A percentile compares a stretch with the other conserved stretches of the same genome.
Evolutionary conservation across 2,113 vertebrate genomes (phyloP).

Genomic region (Lipophrys pholis): DNA sequence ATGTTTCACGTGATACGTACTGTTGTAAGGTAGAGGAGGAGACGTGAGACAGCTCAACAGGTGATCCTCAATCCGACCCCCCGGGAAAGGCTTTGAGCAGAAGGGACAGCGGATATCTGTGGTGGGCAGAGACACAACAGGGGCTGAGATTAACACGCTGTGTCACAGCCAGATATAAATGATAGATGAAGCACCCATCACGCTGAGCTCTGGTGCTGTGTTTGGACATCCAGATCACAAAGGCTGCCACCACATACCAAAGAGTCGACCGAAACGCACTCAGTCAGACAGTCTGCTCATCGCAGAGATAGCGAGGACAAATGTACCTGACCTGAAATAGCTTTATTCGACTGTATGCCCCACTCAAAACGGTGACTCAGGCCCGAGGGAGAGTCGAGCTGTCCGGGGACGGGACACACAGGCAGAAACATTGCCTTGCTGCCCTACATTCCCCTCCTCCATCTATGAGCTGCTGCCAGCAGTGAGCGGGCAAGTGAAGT

Average conservation of each 20-base stretch:
- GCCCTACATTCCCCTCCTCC: slow-evolving; percentile 60
- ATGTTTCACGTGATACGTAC: slow-evolving; percentile 71
- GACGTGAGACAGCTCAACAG: slow-evolving; percentile 86
- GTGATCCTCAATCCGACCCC: slow-evolving; percentile 85
- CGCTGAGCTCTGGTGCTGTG: neutral
- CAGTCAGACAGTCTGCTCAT: neutral
- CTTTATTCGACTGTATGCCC: slow-evolving; percentile 11
- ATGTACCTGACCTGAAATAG: slow-evolving; percentile 5
- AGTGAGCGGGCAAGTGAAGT: slow-evolving; percentile 43
- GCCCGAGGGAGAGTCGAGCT: neutral
- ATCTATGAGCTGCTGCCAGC: slow-evolving; percentile 51
- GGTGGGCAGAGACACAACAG: slow-evolving; percentile 17
- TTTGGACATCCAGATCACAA: slow-evolving; percentile 45
- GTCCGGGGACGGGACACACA: slow-evolving; percentile 27
- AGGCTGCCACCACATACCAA: neutral
- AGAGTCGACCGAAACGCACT: slow-evolving; percentile 30
- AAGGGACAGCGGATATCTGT: slow-evolving; percentile 86
- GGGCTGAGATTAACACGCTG: slow-evolving; percentile 36
- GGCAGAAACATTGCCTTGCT: slow-evolving; percentile 27
- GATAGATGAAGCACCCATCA: slow-evolving; percentile 27
- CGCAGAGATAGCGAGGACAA: neutral
- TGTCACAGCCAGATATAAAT: slow-evolving; percentile 14
- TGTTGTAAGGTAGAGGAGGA: slow-evolving; percentile 84
- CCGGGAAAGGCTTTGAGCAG: slow-evolving; percentile 85
- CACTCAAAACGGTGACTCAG: slow-evolving; percentile 4